Conservation (phyloP, 2,113 vertebrate species). For the Heliornis fulica region DNA sequence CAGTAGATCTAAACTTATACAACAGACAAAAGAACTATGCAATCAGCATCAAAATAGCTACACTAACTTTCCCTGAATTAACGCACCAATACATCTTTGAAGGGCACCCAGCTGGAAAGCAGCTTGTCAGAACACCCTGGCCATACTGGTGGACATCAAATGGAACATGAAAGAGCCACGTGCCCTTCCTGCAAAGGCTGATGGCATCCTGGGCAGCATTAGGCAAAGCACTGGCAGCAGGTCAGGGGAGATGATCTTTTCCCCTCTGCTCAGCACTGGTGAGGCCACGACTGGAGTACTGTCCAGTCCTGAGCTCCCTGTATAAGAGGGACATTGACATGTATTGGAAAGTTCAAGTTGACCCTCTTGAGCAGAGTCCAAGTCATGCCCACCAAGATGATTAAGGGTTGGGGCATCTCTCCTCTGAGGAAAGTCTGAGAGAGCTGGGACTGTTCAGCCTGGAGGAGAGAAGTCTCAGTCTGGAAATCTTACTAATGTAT, state of each 20-base stretch:
- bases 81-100: background rate
- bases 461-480: background rate
- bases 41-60: background rate
- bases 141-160: rapidly evolving
- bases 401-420: background rate
- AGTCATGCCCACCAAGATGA: background rate
- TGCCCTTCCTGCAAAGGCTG: background rate
- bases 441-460: too few species aligned
- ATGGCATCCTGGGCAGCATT: background rate
- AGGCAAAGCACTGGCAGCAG: background rate
- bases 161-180: background rate
- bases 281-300: too few species aligned
- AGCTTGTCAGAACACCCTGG: background rate
- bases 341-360: too few species aligned
- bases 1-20: background rate
- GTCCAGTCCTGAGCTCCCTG: background rate
- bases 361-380: too few species aligned
- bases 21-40: background rate
- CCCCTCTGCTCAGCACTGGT: background rate
- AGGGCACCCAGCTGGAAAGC: too few species aligned
- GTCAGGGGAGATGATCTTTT: background rate
- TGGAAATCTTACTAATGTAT: background rate
- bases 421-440: background rate
- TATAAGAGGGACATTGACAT: background rate
- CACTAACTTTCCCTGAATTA: background rate